phyloP scores from a whole-genome alignment of 2,797 vertebrate species.

The Sternarchorhynchus goeldii region DNA sequence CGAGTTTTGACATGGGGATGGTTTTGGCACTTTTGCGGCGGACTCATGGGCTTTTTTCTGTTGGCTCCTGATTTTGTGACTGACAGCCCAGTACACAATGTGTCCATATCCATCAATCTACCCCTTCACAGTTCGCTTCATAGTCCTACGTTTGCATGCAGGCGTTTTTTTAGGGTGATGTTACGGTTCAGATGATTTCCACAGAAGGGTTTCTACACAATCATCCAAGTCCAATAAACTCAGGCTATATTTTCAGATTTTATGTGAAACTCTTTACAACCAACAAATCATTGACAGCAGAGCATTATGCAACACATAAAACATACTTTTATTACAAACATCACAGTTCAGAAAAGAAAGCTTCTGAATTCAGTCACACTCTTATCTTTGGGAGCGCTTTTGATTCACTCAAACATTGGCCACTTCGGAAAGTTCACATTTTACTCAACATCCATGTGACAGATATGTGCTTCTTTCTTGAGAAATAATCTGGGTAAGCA shows the following conservation, averaged over 20 bases:
- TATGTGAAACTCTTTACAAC: background rate
- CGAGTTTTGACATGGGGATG: no score
- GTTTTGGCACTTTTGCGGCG: no score
- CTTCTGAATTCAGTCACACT: constrained; percentile 68
- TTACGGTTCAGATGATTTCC: no score
- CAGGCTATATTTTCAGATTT: background rate
- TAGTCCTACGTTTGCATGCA: background rate
- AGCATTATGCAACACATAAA: constrained; percentile 52
- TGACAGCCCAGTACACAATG: no score
- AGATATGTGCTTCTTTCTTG: constrained; percentile 36
- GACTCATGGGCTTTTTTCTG: no score
- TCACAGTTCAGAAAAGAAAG: constrained; percentile 76
- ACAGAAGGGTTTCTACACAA: no score
- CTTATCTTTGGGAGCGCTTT: constrained; percentile 70
- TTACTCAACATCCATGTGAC: constrained; percentile 20
- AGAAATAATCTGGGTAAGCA: constrained; percentile 35
- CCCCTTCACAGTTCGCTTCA: background rate
- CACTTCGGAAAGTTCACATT: constrained; percentile 46
- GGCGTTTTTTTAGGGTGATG: no score
- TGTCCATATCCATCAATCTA: background rate
- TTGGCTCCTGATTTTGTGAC: no score
- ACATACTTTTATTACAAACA: constrained; percentile 83
- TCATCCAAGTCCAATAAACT: background rate
- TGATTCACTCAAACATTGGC: constrained; percentile 48
- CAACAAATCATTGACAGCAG: background rate